Conservation (phyloP, 2,797 vertebrate species). For the Discoglossus pictus region DNA sequence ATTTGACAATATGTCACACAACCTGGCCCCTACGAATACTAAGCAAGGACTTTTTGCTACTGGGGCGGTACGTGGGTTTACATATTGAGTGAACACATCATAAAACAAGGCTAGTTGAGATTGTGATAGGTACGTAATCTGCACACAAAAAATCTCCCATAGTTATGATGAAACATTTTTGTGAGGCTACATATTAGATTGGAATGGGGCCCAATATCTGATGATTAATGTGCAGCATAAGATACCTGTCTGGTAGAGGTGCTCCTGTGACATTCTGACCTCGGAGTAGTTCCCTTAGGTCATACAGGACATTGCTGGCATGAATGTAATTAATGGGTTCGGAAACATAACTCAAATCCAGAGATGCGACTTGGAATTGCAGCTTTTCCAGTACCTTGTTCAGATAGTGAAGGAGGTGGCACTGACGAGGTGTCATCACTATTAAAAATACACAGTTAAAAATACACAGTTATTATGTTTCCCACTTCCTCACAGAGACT, state of each 20-base stretch:
- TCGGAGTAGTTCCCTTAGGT: slow-evolving; percentile 42
- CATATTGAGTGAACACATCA: no score
- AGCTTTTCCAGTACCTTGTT: slow-evolving; percentile 48
- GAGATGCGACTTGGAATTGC: background rate
- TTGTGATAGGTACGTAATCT: no score
- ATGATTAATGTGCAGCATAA: no score
- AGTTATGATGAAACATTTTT: no score
- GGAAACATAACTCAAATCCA: background rate
- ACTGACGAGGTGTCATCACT: slow-evolving; percentile 39
- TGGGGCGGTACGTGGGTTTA: no score
- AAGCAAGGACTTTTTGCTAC: no score
- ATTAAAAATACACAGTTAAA: background rate
- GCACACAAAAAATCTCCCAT: no score
- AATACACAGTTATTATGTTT: background rate
- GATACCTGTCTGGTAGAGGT: slow-evolving; percentile 36
- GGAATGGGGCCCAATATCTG: no score
- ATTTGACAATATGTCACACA: no score
- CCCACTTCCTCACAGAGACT: background rate
- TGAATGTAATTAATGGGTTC: slow-evolving; percentile 18
- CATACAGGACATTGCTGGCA: slow-evolving; percentile 32
- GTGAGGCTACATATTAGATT: no score
- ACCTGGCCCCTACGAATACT: no score
- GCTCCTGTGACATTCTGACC: background rate
- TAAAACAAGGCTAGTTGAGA: no score
- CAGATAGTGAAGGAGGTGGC: slow-evolving; percentile 48